Evolutionary conservation across 35 echinoderm and acorn worm species (phyloP), one percentile per base, ranked within the genome.

Genomic region (Patiria miniata): DNA sequence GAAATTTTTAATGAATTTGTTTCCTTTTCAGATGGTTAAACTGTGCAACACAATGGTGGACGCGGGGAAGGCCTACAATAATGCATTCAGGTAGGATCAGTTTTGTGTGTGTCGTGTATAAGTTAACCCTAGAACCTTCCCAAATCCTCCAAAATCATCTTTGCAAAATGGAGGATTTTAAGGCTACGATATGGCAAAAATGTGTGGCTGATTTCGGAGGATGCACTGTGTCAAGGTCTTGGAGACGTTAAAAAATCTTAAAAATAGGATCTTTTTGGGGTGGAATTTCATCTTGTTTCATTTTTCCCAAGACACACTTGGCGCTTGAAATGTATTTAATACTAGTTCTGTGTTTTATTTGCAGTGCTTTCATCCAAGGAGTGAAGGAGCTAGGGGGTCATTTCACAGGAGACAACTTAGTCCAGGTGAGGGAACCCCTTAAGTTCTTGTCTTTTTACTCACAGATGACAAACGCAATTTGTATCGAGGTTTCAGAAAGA

Each of bases 1-100:
- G n/a, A n/a, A n/a, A n/a, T n/a, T n/a, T n/a, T 40, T 16, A 78
- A 39, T n/a, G 32, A 39, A 16, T 23, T 51, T 61, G 12, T 82
- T 90, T 15, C 44, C 14, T 52, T 69, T 36, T 47, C 59, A 95
- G 93, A 81, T 95, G 36, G 93, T 95, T 34, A 95, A 95, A 34
- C 55, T 91, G 54, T 92, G 93, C 52, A 88, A 88, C 84, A 77
- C 69, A 36, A 92, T 95, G 90, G 90, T 91, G 26, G 93, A 95
- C 28, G 68, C 93, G 28, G 90, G 93, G 12, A 92, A 92, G 51
- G 85, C 90, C 18, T 92, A 92, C 89, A 95, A 95, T 51, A 56
- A 40, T 60, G 86, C 85, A 15, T 85, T 91, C 47, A 86, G 93
- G 93, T 95, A 65, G 92, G 93, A 38, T 42, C n/a, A n/a, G n/a